Base-by-base conservation (phyloP, 1,140 invertebrate species). In the Thrips palmi region DNA sequence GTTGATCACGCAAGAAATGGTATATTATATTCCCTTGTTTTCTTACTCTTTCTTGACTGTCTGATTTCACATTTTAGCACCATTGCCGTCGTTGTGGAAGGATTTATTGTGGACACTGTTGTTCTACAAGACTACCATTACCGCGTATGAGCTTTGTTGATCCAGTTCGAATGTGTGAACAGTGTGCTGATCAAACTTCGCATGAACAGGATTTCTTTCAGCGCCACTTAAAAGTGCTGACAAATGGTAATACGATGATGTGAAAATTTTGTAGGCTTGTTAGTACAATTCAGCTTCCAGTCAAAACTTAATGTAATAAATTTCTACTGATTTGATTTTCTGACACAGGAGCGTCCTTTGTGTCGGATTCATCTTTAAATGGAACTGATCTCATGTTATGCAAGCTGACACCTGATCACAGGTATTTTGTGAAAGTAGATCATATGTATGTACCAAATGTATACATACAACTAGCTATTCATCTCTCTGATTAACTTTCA, bases 41-140 rank as follows among this genome's bases (percentile, higher is more conserved):
- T 35, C 10, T 19, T 18, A 10, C 12, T 18, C 18, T 20, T 39
- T 27, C n/a, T 45, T 15, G 23, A 31, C 32, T 12, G 27, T 35
- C 10, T 36, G 20, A 37, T 39, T 18, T 35, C 27, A 31, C 15
- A 37, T 39, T 44, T 18, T 47, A 67, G 64, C 66, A 68, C 49
- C 66, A 68, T 44, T 68, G 66, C 49, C 53, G 65, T n/a, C 51
- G 66, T n/a, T 68, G 66, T 59, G 66, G 66, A 0, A 49, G 55
- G 24, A 59, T 64, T 36, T 67, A 58, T 43, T 68, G 66, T 49
- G 53, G 50, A 22, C 49, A 44, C 1, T 67, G 65, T 45, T 63
- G 63, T 49, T 48, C 58, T 3, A 44, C 49, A 4, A 59, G 57
- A 36, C 32, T 65, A 21, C 40, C 49, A 6, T 47, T 68, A 14